Base-by-base conservation (phyloP, 1,140 invertebrate genomes). In the Drosophila tsacasi region DNA sequence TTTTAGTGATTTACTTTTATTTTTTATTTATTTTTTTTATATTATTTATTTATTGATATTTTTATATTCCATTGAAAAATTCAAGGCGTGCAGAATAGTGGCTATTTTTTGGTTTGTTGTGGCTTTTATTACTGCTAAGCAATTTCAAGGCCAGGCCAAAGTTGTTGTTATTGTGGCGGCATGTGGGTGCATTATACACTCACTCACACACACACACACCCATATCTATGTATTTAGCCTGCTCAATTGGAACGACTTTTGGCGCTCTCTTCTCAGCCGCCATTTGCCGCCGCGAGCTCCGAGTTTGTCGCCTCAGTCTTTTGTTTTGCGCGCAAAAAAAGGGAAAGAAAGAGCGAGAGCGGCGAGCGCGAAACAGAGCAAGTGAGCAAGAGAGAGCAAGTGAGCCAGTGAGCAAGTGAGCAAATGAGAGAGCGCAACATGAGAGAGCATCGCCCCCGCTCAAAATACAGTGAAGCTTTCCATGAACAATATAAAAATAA, bases 301-400 rank as follows among this genome's bases (percentile, higher is more conserved):
- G 79, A 87, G 83, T 86, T 87, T 80, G 83, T 86, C 80, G 83
- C 83, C 75, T 83, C 39, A 87, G 83, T 86, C 83, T 87, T 86
- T 87, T 65, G 83, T 80, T 73, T 71, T 71, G 46, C 25, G 17
- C 37, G 23, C 65, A 27, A 40, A 37, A 60, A 27, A 1, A 17
- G 15, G 15, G 44, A 47, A 1, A 46, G 9, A 49, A 1, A 17
- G n/a, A 23, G 44, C 8, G 5, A 47, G 54, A 60, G 21, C 7
- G 27, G 39, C 32, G 37, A 66, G 23, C 25, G 64, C 23, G 5
- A 40, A 30, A 47, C 3, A 15, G 8, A 19, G 12, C 21, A 44
- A 47, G 23, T 66, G 49, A 39, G 32, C 12, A 4, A 17, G 17
- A 6, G 19, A 19, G 23, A 17, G 65, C 23, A 27, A 67, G 42